Evolutionary conservation across 2,888 invertebrate genomes (phyloP).

Genomic region (Pyrocoelia pectoralis): DNA sequence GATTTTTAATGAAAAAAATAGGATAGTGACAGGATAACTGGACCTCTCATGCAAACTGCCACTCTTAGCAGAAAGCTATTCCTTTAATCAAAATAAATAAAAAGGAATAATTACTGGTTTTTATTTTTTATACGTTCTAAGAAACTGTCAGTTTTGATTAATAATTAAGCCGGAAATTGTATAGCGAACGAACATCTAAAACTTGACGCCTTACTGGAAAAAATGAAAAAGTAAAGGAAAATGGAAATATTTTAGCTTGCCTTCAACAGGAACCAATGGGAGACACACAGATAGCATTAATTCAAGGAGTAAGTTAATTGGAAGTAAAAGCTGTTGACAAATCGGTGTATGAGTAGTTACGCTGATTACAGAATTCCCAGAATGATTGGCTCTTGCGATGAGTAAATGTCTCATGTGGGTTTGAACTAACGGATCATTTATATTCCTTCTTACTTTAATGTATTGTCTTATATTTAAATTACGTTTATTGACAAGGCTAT

Average conservation of each 20-base stretch:
- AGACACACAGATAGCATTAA: slow-evolving; percentile 29
- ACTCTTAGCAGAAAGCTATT: too few relatives aligned
- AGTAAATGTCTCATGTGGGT: slow-evolving; percentile 33
- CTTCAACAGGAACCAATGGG: slow-evolving; percentile 21
- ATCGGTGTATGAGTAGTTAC: slow-evolving; percentile 33
- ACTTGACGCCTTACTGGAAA: not conserved
- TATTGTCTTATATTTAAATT: slow-evolving; percentile 24
- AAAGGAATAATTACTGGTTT: not conserved
- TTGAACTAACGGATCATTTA: slow-evolving; percentile 29
- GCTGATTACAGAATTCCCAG: not conserved
- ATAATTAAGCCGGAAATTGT: slow-evolving; percentile 1
- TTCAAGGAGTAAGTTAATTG: slow-evolving; percentile 34
- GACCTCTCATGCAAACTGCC: too few relatives aligned
- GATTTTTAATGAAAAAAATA: too few relatives aligned
- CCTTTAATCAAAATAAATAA: too few relatives aligned
- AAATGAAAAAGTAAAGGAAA: slow-evolving; percentile 13
- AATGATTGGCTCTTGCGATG: slow-evolving; percentile 30
- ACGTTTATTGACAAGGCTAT: slow-evolving; percentile 12
- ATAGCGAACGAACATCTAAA: not conserved
- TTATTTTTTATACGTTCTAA: not conserved
- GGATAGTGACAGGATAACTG: too few relatives aligned
- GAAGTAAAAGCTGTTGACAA: slow-evolving; percentile 28
- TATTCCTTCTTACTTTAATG: slow-evolving; percentile 28
- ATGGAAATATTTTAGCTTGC: slow-evolving; percentile 8
- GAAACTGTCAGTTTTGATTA: slow-evolving; percentile 5